Percentiles rank a stretch among this genome's conserved stretches.
These are phyloP conservation scores for Nymphalis c-album DNA, from an alignment of 2,888 invertebrate genomes.

Conservation along the genomic window DNA sequence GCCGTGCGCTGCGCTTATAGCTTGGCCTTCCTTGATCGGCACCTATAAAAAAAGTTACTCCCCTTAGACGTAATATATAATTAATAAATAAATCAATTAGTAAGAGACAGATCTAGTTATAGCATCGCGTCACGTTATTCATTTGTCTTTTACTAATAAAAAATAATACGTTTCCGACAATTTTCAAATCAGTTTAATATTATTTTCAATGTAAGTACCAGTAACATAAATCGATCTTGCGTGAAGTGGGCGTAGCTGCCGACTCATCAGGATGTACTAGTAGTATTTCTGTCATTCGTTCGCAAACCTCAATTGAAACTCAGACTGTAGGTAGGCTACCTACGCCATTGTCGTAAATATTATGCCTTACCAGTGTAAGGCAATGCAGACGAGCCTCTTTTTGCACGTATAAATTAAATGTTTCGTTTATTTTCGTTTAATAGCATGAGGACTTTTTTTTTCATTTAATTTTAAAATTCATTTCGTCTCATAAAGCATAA, in stretches of 20 bases:
- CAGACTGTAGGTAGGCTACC: slow-evolving; percentile 5
- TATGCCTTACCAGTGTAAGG: background rate
- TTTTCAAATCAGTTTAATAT: too few species aligned
- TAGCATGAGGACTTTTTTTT: too few species aligned
- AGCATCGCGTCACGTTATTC: slow-evolving; percentile 11
- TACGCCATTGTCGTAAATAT: slow-evolving; percentile 6
- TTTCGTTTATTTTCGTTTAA: too few species aligned
- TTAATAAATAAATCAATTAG: background rate
- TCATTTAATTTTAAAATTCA: too few species aligned
- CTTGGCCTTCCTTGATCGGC: slow-evolving; percentile 86
- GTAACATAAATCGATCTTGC: background rate
- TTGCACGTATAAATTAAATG: too few species aligned
- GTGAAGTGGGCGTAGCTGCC: background rate
- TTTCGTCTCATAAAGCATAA: too few species aligned
- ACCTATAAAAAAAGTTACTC: slow-evolving; percentile 73
- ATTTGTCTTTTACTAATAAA: slow-evolving; percentile 12
- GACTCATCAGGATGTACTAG: slow-evolving; percentile 2
- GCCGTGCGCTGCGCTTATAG: slow-evolving; percentile 84
- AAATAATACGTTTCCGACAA: too few species aligned
- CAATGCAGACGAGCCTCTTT: background rate
- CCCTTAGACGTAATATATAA: background rate
- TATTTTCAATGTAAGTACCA: background rate
- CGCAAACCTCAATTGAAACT: slow-evolving; percentile 6
- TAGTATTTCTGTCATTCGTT: slow-evolving; percentile 1
- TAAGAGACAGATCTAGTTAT: slow-evolving; percentile 23